Percentiles rank a stretch among this genome's conserved stretches.
phyloP scores from a whole-genome alignment of 2,113 vertebrate species.

The Centropus bengalensis region DNA sequence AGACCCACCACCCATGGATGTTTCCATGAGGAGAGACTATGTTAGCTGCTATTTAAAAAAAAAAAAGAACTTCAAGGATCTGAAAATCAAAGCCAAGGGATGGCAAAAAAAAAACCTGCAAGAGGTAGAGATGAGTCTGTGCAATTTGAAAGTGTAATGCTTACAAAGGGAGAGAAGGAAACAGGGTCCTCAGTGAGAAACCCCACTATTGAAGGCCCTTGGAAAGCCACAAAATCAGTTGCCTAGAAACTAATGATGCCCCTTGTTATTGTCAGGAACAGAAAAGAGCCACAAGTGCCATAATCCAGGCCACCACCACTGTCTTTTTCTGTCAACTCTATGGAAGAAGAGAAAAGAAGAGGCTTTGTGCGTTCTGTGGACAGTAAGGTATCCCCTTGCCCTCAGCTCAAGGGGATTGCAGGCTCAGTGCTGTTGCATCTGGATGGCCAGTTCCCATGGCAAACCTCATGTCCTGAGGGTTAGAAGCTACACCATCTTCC shows the following conservation, averaged over 20 bases:
- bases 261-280: background rate
- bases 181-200: background rate
- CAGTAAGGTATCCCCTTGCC: background rate
- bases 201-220: background rate
- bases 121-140: background rate
- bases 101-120: background rate
- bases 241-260: slow-evolving; percentile 32
- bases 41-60: background rate
- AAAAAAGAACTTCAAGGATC: background rate
- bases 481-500: background rate
- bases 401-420: background rate
- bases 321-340: slow-evolving; percentile 23
- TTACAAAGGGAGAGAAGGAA: background rate
- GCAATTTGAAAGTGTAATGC: background rate
- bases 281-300: slow-evolving; percentile 2
- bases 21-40: background rate
- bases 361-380: background rate
- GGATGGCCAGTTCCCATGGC: background rate
- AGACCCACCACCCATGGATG: background rate
- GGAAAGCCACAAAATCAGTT: slow-evolving; percentile 34
- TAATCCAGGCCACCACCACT: slow-evolving; percentile 7
- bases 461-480: background rate
- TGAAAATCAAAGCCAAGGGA: background rate
- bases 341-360: background rate
- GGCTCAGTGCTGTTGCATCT: background rate